Base-by-base conservation (phyloP, 2,888 invertebrate species). In the Rosalia funebris region DNA sequence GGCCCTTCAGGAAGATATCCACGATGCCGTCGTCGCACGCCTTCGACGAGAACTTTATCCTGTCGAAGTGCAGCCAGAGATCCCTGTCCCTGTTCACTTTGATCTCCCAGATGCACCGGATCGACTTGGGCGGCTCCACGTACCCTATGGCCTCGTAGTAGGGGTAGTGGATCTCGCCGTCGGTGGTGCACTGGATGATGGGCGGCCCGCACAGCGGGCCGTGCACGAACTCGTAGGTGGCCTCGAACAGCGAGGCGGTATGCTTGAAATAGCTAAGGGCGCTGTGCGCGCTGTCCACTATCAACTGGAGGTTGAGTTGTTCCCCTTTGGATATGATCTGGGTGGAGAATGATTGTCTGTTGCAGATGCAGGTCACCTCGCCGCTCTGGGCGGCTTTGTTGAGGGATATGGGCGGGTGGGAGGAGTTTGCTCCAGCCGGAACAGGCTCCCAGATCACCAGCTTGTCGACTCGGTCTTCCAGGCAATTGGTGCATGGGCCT, bases 201-300 rank as follows among this genome's bases (percentile, higher is more conserved):
- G 94, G 89, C 0, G 94, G 93, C 0, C 95, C 95, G 76, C 95
- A 95, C 0, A 94, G 82, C 0, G 94, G 94, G 0, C 93, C 93
- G 71, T 95, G 95, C 0, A 94, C 92, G 75, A 95, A 95, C 77
- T 94, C 93, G 77, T 93, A 96, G 2, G 87, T 86, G 0, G 95
- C 95, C 79, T 93, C 91, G 76, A 95, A 95, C 2, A 95, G 83
- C 0, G 95, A 91, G 31, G 88, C 87, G 1, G 90, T 87, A 74
- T 93, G 92, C 78, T 95, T 95, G 82, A 95, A 95, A 79, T 95
- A 95, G 52, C 91, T 93, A 0, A 91, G 87, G 0, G 94, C 92
- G 1, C 94, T 92, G 74, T 94, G 93, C 10, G 91, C 90, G 10
- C 91, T 91, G 73, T 95, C 94, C 0, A 95, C 89, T 36, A 92